phyloP scores from a whole-genome alignment of 2,113 vertebrate species.

The Oryzias javanicus region DNA sequence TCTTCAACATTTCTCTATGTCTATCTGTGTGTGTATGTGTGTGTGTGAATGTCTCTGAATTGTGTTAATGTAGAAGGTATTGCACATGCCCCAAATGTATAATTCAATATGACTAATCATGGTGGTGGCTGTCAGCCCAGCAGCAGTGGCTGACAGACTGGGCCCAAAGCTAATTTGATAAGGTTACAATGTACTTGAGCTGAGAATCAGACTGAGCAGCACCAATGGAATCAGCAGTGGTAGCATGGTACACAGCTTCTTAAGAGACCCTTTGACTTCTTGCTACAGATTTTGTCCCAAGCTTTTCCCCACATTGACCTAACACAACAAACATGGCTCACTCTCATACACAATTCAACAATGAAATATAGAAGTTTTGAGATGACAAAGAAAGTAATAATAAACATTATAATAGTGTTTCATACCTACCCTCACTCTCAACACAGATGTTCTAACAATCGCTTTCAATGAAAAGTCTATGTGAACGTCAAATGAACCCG shows the following conservation, averaged over 20 bases:
- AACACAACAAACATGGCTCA: constrained; percentile 39
- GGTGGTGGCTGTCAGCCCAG: constrained; percentile 75
- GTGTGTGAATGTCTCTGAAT: constrained; percentile 37
- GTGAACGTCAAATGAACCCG: no score
- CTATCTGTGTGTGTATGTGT: constrained; percentile 28
- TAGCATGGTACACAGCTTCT: constrained; percentile 32
- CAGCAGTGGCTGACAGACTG: constrained; percentile 74
- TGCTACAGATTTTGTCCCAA: constrained; percentile 39
- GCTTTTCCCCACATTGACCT: constrained; percentile 36
- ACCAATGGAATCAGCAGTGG: constrained; percentile 34
- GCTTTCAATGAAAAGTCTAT: no score
- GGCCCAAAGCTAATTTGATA: constrained; percentile 78
- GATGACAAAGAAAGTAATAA: constrained; percentile 6
- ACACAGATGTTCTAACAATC: not conserved
- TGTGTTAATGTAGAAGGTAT: constrained; percentile 68
- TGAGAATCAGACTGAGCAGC: constrained; percentile 55
- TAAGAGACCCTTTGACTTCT: constrained; percentile 45
- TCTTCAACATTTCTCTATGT: constrained; percentile 8
- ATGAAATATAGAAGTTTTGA: not conserved
- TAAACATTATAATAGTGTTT: constrained; percentile 55
- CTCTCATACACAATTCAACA: constrained; percentile 22
- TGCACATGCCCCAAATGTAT: constrained; percentile 75
- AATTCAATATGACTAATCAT: constrained; percentile 83
- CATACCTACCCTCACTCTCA: constrained; percentile 36
- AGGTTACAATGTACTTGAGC: constrained; percentile 74